phyloP scores from a whole-genome alignment of 2,113 vertebrate genomes.

The Mustela nigripes region DNA sequence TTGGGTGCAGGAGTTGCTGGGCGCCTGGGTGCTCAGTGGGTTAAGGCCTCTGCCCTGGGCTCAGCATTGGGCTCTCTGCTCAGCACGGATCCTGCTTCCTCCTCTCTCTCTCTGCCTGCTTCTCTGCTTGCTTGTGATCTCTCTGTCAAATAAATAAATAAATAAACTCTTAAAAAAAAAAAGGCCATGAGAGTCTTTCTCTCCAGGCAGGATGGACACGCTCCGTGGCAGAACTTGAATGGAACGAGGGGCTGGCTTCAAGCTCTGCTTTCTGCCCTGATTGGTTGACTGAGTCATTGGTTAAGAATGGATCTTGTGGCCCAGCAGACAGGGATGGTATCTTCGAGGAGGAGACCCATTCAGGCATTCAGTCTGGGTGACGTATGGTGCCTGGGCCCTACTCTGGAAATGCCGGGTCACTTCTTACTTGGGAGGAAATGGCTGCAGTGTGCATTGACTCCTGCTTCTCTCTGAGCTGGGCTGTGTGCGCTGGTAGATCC shows the following conservation, averaged over 20 bases:
- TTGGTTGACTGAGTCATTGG: background rate
- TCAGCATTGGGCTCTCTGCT: too few relatives aligned
- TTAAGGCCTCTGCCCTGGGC: too few relatives aligned
- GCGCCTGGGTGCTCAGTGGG: too few relatives aligned
- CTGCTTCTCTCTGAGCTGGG: background rate
- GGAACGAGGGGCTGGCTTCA: background rate
- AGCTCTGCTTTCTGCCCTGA: background rate
- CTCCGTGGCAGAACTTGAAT: background rate
- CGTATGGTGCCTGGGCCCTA: accelerated
- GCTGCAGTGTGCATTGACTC: accelerated
- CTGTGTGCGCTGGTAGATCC: background rate
- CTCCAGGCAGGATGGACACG: background rate
- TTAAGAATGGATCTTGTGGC: background rate
- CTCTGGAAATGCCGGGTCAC: background rate
- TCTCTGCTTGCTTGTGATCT: too few relatives aligned
- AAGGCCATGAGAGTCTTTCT: background rate
- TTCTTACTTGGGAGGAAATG: background rate
- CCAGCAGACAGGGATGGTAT: background rate
- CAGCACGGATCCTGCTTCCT: too few relatives aligned
- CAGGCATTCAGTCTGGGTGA: background rate
- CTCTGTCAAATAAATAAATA: too few relatives aligned
- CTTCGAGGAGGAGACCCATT: background rate
- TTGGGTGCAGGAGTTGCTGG: background rate
- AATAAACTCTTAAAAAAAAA: too few relatives aligned
- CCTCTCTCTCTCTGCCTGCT: too few relatives aligned